Evolutionary conservation across 2,113 vertebrate genomes (phyloP), one percentile per base, ranked within the genome.

Genomic region (Pseudopipra pipra): DNA sequence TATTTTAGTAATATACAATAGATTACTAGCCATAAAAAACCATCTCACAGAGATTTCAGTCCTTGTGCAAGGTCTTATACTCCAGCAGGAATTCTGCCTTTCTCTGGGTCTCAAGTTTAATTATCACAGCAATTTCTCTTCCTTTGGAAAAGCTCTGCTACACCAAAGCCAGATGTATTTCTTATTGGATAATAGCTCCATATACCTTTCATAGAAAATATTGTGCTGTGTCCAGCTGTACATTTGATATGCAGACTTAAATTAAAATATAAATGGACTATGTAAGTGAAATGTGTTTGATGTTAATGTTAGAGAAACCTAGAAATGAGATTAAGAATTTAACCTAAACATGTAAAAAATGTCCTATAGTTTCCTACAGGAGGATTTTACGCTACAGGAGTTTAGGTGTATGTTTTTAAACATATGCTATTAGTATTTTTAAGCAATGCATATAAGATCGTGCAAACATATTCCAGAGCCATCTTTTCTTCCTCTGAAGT

Each of bases 131-230:
- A 41, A 62, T 89, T 65, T 90, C 52, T 92, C 62, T 93, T 49
- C 72, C 80, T 94, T 95, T 92, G 90, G 72, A 59, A 94, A 85
- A 82, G 47, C 72, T 90, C 62, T 82, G n/a, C 63, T 89, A 24
- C 73, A 78, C 83, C 65, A 68, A 92, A 95, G 58, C 80, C 92
- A 95, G 86, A 92, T 87, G 86, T 76, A 85, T 41, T 85, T 65
- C 73, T 92, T 90, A 81, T 56, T 71, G 80, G 80, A 43, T 90
- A 92, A 92, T 82, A 68, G 15, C 18, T 90, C 55, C 63, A 12
- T 67, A 75, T 5, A 6, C 55, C 37, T 90, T 93, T 84, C 52
- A 14, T 46, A 77, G 75, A 82, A 85, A 94, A 94, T 87, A 54
- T 3, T 90, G 37, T 58, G 39, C 79, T 56, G 70, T 33, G 37